A percentile compares a stretch with the other conserved stretches of the same genome.
These are phyloP conservation scores for Protobothrops mucrosquamatus DNA, from an alignment of 2,113 vertebrate genomes.

Conservation along the genomic window DNA sequence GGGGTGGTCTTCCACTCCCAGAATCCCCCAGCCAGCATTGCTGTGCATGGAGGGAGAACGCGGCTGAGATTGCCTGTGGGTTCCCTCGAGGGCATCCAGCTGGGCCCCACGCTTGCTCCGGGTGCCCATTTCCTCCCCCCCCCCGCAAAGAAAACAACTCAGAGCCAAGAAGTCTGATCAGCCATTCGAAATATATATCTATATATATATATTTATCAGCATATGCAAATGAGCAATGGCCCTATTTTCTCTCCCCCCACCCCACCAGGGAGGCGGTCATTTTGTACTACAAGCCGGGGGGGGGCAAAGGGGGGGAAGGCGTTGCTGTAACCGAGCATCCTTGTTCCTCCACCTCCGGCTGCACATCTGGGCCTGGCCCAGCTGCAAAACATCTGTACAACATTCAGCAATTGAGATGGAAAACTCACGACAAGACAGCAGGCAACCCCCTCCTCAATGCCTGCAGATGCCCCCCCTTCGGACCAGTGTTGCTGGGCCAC, in stretches of 20 bases:
- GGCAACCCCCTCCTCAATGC: not conserved
- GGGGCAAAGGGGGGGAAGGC: rapidly evolving
- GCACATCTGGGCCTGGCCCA: not conserved
- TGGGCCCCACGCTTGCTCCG: not conserved
- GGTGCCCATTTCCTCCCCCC: not conserved
- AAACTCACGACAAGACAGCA: too few species aligned
- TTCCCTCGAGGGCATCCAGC: not conserved
- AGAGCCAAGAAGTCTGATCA: too few species aligned
- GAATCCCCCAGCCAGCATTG: not conserved
- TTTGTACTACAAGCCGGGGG: not conserved
- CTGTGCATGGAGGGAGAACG: not conserved
- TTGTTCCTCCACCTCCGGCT: not conserved
- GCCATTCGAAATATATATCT: not conserved
- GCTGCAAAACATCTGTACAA: not conserved
- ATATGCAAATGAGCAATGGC: constrained; percentile 1
- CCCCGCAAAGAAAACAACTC: not conserved
- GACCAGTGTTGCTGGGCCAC: not conserved
- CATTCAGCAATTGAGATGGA: not conserved
- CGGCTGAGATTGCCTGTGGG: not conserved
- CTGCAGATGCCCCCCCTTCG: not conserved
- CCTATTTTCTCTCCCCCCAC: not conserved
- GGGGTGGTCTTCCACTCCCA: not conserved
- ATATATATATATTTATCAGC: constrained; percentile 9
- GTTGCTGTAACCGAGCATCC: not conserved
- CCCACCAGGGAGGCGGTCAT: not conserved